A percentile compares a stretch with the other conserved stretches of the same genome.
Conservation (phyloP, 2,797 vertebrate species). For the Lepus oiostolus region DNA sequence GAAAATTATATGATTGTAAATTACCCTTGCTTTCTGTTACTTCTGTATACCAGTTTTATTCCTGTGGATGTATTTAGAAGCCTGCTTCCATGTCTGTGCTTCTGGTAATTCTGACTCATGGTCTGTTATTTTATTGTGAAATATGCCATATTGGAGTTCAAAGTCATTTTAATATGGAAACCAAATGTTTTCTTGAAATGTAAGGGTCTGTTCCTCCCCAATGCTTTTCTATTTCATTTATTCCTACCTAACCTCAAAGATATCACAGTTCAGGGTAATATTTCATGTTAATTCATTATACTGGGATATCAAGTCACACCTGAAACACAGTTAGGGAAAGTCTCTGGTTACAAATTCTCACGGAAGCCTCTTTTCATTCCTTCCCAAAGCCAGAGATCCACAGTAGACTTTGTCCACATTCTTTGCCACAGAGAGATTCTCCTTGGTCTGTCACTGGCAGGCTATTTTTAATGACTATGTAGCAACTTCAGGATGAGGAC, state of each 20-base stretch:
- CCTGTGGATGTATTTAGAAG: background rate
- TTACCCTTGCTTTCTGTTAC: background rate
- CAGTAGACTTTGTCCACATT: background rate
- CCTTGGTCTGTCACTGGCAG: background rate
- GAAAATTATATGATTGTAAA: background rate
- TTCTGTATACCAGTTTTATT: background rate
- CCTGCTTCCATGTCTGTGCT: background rate
- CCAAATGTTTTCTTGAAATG: background rate
- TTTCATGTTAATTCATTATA: conserved; percentile 32
- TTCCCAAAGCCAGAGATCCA: background rate
- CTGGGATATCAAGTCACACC: background rate
- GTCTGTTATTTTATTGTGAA: background rate
- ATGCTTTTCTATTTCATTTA: background rate
- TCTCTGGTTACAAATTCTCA: background rate
- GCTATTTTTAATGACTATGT: background rate
- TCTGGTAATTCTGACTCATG: background rate
- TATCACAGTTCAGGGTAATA: background rate
- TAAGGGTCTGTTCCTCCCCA: background rate
- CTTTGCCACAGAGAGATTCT: background rate
- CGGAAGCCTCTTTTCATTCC: background rate
- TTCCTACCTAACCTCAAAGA: background rate
- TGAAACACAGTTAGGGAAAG: background rate
- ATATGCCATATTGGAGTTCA: background rate
- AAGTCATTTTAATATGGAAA: background rate
- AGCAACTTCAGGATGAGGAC: background rate